A percentile compares a stretch with the other conserved stretches of the same genome.
These are phyloP conservation scores for Phocoena phocoena DNA, from an alignment of 2,113 vertebrate species.

Conservation along the genomic window DNA sequence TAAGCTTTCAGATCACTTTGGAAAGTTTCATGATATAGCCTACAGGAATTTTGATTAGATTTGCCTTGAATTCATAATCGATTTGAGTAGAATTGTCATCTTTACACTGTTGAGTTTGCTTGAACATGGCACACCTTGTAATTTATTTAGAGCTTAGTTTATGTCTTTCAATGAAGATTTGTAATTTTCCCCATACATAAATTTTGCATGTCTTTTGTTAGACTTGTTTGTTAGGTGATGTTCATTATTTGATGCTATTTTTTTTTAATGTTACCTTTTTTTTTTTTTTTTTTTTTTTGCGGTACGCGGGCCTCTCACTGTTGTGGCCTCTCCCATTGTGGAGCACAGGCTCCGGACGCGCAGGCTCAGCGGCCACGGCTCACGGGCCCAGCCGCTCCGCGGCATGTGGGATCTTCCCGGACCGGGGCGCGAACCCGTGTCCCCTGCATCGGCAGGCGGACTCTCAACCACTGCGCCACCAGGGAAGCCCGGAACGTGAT, in stretches of 20 bases:
- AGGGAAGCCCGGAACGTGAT: too few species aligned
- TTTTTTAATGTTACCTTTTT: not conserved
- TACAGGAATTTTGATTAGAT: not conserved
- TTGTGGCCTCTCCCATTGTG: too few species aligned
- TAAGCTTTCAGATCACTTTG: too few species aligned
- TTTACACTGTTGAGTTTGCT: not conserved
- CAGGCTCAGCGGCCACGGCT: too few species aligned
- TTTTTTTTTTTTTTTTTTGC: too few species aligned
- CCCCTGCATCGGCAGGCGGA: too few species aligned
- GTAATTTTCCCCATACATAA: not conserved
- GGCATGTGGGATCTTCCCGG: too few species aligned
- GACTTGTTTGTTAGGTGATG: not conserved
- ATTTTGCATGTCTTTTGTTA: not conserved
- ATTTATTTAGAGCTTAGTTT: not conserved
- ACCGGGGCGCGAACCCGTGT: fast-evolving
- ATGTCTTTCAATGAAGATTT: not conserved
- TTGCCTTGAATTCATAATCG: not conserved
- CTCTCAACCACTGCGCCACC: too few species aligned
- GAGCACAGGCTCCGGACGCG: too few species aligned
- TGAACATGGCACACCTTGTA: too few species aligned
- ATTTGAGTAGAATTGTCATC: not conserved
- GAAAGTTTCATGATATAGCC: not conserved
- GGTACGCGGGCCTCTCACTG: too few species aligned
- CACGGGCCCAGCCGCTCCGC: too few species aligned
- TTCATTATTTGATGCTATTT: not conserved